Evolutionary conservation across 2,797 vertebrate genomes (phyloP).

Genomic region (Gymnocypris eckloni): DNA sequence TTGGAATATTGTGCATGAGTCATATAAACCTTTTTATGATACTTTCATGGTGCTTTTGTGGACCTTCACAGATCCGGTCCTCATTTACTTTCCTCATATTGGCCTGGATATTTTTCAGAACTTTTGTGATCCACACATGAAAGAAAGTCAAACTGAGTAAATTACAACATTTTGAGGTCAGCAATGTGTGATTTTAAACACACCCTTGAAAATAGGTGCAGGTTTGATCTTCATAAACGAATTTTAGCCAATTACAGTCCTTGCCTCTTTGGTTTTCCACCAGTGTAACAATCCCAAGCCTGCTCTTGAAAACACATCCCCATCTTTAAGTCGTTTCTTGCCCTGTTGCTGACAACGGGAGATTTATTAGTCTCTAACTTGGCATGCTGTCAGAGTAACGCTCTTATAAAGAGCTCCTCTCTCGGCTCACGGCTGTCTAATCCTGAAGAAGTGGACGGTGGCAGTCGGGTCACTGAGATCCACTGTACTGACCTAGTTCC

Average conservation of each 20-base stretch:
- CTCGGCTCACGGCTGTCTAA: slow-evolving; percentile 5
- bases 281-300: neutral
- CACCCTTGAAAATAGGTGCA: neutral
- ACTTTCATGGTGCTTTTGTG: neutral
- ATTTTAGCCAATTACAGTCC: neutral
- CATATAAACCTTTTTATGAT: neutral
- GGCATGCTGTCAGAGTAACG: slow-evolving; percentile 21
- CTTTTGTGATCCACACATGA: slow-evolving; percentile 6
- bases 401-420: slow-evolving; percentile 23
- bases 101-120: neutral
- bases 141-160: neutral
- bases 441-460: slow-evolving; percentile 47
- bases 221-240: neutral
- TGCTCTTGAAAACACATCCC: slow-evolving; percentile 10
- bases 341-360: slow-evolving; percentile 16
- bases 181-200: neutral
- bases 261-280: neutral
- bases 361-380: slow-evolving; percentile 40
- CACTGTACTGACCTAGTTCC: slow-evolving; percentile 75
- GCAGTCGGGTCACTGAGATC: slow-evolving; percentile 66
- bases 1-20: neutral
- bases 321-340: slow-evolving; percentile 22
- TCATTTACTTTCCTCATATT: neutral
- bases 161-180: neutral
- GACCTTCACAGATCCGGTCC: neutral